Conservation (phyloP, 2,113 vertebrate species). For the Bolborhynchus lineola region DNA sequence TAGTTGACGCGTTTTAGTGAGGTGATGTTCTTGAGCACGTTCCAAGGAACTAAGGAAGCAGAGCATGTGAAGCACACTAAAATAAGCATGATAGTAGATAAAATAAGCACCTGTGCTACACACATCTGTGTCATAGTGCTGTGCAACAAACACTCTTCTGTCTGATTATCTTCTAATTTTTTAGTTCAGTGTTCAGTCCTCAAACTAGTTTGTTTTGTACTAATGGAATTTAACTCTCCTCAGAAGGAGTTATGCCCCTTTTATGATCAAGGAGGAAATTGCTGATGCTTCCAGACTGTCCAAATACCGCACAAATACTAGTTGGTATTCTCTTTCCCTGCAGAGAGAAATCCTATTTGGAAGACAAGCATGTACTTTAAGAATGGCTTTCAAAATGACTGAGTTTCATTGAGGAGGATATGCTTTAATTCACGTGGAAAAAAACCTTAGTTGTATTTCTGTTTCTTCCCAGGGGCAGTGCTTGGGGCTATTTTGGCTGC, state of each 20-base stretch:
- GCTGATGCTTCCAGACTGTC: neutral
- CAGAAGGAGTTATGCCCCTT: neutral
- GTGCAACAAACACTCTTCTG: constrained; percentile 23
- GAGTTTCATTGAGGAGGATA: neutral
- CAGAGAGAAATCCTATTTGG: neutral
- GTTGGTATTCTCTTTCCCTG: neutral
- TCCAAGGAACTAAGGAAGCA: constrained; percentile 9
- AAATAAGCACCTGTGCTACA: constrained; percentile 14
- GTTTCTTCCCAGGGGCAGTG: neutral
- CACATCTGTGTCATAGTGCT: neutral
- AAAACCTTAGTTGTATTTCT: neutral
- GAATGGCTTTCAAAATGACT: neutral
- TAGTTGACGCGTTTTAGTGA: neutral
- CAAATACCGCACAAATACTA: neutral
- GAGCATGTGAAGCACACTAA: neutral
- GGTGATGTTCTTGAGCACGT: neutral
- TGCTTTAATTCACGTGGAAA: neutral
- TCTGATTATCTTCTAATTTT: neutral
- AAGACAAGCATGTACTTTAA: neutral
- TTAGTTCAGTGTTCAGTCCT: neutral
- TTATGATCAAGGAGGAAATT: neutral
- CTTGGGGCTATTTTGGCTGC: neutral
- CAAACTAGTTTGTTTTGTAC: neutral
- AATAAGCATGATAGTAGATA: neutral
- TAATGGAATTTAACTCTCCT: neutral